Evolutionary conservation across 2,113 vertebrate species (phyloP).

Genomic region (Zapornia atra): DNA sequence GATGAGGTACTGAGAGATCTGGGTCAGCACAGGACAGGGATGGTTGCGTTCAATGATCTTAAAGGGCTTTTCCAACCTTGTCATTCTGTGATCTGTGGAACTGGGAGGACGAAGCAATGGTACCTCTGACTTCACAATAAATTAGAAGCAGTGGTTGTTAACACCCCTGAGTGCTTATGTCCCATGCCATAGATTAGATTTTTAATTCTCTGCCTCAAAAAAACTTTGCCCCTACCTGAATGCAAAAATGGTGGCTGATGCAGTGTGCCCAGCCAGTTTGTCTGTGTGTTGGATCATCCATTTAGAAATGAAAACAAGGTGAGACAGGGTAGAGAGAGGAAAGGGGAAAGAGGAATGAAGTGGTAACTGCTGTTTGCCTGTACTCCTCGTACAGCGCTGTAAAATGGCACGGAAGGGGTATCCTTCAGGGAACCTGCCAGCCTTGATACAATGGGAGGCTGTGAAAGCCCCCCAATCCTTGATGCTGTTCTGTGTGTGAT

Average conservation of each 20-base stretch:
- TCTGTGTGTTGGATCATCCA: neutral
- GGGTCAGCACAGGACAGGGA: too few relatives aligned
- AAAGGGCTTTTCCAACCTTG: too few relatives aligned
- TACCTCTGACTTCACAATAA: neutral
- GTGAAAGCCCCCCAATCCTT: neutral
- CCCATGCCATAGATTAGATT: neutral
- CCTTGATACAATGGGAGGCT: neutral
- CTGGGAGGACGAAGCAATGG: neutral
- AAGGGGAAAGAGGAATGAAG: neutral
- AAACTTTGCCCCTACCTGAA: neutral
- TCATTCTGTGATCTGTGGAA: neutral
- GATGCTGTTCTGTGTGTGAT: neutral
- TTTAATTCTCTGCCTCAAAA: neutral
- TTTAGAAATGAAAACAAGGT: neutral
- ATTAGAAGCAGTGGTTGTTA: neutral
- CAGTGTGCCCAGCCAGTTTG: fast-evolving
- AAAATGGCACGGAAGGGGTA: neutral
- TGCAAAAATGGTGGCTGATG: neutral
- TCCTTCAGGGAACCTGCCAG: neutral
- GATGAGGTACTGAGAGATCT: too few relatives aligned
- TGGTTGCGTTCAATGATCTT: too few relatives aligned
- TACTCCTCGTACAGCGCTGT: fast-evolving
- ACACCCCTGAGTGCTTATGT: neutral
- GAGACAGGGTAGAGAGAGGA: neutral
- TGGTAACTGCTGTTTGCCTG: neutral